Conservation (phyloP, 2,888 invertebrate genomes). For the Rambutsinella grinnellia region DNA sequence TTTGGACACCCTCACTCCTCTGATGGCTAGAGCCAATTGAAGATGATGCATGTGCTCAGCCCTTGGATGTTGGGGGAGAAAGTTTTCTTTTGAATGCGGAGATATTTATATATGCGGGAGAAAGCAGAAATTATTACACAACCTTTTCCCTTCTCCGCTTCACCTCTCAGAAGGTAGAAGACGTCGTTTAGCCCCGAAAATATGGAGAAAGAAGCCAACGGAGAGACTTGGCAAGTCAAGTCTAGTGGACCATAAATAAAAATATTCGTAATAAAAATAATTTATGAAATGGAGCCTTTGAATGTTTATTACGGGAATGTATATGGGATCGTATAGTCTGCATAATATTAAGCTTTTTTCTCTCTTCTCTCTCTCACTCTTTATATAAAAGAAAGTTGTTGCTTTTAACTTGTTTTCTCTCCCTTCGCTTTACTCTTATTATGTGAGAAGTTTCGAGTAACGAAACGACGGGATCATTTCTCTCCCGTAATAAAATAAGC, state of each 20-base stretch:
- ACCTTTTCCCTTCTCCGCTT: not conserved
- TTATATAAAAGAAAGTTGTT: not conserved
- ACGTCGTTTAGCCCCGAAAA: not conserved
- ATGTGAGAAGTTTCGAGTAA: not conserved
- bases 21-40: not conserved
- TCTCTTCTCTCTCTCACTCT: not conserved
- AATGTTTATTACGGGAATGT: constrained; percentile 27
- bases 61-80: not conserved
- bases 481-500: not conserved
- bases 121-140: not conserved
- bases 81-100: not conserved
- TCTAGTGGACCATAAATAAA: constrained; percentile 48
- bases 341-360: not conserved
- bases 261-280: constrained; percentile 49
- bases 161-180: constrained; percentile 7
- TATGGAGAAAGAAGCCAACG: not conserved
- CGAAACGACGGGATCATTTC: not conserved
- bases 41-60: not conserved
- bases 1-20: not conserved
- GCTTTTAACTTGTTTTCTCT: not conserved
- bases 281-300: constrained; percentile 46
- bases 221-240: constrained; percentile 28
- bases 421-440: not conserved
- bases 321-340: not conserved
- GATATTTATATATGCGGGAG: not conserved